Evolutionary conservation across 2,797 vertebrate species (phyloP).

Genomic region (Pterois miles): DNA sequence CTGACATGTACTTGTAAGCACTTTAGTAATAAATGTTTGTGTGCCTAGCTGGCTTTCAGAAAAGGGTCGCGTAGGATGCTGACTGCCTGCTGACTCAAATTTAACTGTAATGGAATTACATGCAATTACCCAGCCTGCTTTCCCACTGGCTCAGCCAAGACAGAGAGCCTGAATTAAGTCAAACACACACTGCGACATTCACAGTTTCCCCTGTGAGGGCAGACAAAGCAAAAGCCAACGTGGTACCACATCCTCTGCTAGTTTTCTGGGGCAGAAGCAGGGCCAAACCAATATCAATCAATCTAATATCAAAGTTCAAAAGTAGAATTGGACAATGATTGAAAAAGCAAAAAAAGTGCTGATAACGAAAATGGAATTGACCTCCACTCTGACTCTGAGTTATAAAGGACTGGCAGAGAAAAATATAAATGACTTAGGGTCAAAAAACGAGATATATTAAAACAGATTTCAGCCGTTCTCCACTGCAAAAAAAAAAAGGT

Average conservation of each 20-base stretch:
- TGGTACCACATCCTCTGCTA: constrained; percentile 2
- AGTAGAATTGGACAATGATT: constrained; percentile 31
- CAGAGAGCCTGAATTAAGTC: constrained; percentile 39
- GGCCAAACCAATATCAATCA: constrained; percentile 59
- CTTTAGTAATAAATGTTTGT: background rate
- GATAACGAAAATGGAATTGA: constrained; percentile 40
- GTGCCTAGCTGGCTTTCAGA: constrained; percentile 10
- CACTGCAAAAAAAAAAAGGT: background rate
- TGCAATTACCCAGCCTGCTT: constrained; percentile 70
- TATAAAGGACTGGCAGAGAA: background rate
- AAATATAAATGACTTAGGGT: constrained; percentile 18
- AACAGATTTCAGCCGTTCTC: background rate
- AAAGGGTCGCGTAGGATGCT: constrained; percentile 29
- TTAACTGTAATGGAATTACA: constrained; percentile 77
- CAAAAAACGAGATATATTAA: background rate
- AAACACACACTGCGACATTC: constrained; percentile 33
- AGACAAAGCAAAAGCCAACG: constrained; percentile 7
- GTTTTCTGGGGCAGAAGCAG: constrained; percentile 3
- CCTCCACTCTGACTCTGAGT: constrained; percentile 14
- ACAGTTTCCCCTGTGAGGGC: constrained; percentile 16
- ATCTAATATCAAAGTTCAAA: constrained; percentile 36
- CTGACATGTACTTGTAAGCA: constrained; percentile 15
- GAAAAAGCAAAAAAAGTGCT: constrained; percentile 13
- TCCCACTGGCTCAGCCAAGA: constrained; percentile 47
- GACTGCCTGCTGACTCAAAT: constrained; percentile 67